These are phyloP conservation scores for Mamestra configurata DNA, from an alignment of 1,140 invertebrate genomes.

Conservation along the genomic window DNA sequence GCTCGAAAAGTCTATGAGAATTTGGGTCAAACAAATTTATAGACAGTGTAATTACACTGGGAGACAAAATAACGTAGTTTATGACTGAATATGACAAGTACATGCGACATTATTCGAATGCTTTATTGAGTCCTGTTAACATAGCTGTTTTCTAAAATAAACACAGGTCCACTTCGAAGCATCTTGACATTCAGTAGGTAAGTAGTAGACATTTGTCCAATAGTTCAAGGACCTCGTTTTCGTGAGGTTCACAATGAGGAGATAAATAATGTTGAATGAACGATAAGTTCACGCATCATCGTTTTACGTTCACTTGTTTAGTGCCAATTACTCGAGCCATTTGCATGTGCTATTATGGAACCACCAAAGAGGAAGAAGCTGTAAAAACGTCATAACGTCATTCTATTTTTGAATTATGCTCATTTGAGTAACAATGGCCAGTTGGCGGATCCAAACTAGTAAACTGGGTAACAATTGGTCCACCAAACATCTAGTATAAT, in stretches of 20 bases:
- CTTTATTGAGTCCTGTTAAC: not conserved
- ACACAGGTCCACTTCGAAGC: not conserved
- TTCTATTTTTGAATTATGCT: not conserved
- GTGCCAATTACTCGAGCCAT: not conserved
- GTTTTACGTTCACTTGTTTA: conserved; percentile 20
- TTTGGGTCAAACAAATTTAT: conserved; percentile 24
- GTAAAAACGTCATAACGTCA: conserved; percentile 5
- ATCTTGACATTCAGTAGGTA: conserved; percentile 39
- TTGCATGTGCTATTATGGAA: no score
- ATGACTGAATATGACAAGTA: not conserved
- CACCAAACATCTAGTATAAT: no score
- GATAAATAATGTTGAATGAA: conserved; percentile 46
- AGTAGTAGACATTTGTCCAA: conserved; percentile 37
- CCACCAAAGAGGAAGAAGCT: not conserved
- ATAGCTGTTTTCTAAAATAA: conserved; percentile 40
- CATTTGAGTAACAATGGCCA: not conserved
- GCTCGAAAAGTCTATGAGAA: conserved; percentile 14
- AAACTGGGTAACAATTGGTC: no score
- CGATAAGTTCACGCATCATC: conserved; percentile 24
- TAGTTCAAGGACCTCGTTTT: conserved; percentile 51
- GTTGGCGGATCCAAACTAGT: not conserved
- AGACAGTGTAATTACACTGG: not conserved
- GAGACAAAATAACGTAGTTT: not conserved
- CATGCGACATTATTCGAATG: conserved; percentile 3
- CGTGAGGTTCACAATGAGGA: conserved; percentile 31